Evolutionary conservation across 2,113 vertebrate genomes (phyloP).

Genomic region (Pandion haliaetus): DNA sequence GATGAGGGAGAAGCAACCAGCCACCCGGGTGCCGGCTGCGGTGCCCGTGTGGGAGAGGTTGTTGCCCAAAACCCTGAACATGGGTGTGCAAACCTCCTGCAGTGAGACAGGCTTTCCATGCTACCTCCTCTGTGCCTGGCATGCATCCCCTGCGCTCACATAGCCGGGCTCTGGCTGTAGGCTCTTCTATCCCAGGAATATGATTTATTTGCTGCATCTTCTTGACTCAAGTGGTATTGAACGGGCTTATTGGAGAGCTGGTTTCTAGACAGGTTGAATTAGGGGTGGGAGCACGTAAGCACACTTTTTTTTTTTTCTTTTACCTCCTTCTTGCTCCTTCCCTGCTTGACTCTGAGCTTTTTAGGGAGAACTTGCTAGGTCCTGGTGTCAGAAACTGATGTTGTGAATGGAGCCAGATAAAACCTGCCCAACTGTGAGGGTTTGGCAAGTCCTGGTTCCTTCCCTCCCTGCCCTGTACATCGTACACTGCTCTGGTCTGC

Average conservation of each 20-base stretch:
- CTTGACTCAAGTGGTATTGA: not conserved
- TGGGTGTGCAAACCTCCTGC: not conserved
- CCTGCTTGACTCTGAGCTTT: not conserved
- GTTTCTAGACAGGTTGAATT: not conserved
- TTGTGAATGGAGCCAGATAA: not conserved
- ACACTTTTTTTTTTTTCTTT: not conserved
- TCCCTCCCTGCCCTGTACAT: not conserved
- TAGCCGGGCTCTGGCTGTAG: rapidly evolving
- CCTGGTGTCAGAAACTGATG: not conserved
- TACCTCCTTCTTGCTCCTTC: not conserved
- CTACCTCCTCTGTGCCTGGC: rapidly evolving
- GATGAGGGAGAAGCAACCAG: not conserved
- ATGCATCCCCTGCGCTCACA: rapidly evolving
- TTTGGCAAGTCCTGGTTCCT: not conserved
- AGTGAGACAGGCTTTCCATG: rapidly evolving
- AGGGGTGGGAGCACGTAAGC: not conserved
- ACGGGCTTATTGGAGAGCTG: not conserved
- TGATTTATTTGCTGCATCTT: not conserved
- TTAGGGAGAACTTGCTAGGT: not conserved
- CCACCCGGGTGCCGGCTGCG: rapidly evolving
- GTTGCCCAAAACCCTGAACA: not conserved
- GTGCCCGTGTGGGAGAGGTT: not conserved
- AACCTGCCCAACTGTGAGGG: rapidly evolving
- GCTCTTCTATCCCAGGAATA: not conserved
- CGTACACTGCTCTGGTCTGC: not conserved